A percentile compares a stretch with the other conserved stretches of the same genome.
Evolutionary conservation across 2,888 invertebrate species (phyloP).

Genomic region (Scrobipalpa atriplicella): DNA sequence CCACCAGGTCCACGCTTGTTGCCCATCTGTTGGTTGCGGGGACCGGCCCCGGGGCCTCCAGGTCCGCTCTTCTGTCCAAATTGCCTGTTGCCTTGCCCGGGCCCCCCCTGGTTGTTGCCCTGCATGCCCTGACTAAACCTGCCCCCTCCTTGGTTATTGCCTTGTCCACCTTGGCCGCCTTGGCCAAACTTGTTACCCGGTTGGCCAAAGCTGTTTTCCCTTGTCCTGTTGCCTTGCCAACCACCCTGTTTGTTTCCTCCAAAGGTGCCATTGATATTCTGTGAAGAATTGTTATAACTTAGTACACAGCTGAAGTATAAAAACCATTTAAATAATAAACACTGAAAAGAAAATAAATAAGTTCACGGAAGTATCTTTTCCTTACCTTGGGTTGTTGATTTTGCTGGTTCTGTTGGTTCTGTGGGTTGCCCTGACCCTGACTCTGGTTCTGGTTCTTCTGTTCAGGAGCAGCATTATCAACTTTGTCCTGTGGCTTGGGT

Average conservation of each 20-base stretch:
- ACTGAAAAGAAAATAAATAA: no score
- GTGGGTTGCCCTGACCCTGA: conserved; percentile 15
- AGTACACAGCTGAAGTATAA: neutral
- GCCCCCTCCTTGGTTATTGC: neutral
- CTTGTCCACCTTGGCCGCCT: conserved; percentile 17
- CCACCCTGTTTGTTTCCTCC: conserved; percentile 60
- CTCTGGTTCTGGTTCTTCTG: conserved; percentile 23
- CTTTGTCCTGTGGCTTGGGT: conserved; percentile 25
- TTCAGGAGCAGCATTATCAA: conserved; percentile 29
- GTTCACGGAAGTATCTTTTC: no score
- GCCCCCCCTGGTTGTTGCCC: conserved; percentile 27
- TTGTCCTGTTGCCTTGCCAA: conserved; percentile 28
- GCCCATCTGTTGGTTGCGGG: conserved; percentile 55
- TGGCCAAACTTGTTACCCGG: conserved; percentile 35
- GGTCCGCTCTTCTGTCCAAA: conserved; percentile 31
- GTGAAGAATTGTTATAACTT: conserved; percentile 33
- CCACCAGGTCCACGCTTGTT: conserved; percentile 44
- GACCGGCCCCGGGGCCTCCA: conserved; percentile 53
- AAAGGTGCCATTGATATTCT: conserved; percentile 73
- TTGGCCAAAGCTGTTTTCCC: conserved; percentile 41
- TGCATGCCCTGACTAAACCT: conserved; percentile 28
- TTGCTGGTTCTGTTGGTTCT: conserved; percentile 23
- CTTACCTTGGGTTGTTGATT: conserved; percentile 21
- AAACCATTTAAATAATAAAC: no score
- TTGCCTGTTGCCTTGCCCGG: conserved; percentile 27